Conservation (phyloP, 2,113 vertebrate species). For the Strigops habroptila region DNA sequence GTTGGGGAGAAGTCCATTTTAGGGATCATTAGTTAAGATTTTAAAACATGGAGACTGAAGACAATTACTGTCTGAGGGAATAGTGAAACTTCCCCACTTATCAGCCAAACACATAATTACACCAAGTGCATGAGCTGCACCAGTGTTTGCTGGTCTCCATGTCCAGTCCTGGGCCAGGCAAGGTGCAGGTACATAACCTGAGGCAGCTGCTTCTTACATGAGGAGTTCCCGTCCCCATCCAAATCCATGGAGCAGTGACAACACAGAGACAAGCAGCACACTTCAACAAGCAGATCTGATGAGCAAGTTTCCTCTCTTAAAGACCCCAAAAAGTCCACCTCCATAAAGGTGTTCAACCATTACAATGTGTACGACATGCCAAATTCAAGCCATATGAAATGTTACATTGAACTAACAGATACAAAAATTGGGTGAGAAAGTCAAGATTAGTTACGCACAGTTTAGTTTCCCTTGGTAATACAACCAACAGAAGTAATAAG, state of each 20-base stretch:
- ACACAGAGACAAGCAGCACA: background rate
- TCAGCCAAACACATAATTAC: background rate
- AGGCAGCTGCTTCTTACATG: background rate
- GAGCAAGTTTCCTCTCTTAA: background rate
- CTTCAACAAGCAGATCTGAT: background rate
- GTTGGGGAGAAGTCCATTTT: constrained; percentile 50
- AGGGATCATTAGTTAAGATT: constrained; percentile 58
- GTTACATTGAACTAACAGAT: background rate
- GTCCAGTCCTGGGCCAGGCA: background rate
- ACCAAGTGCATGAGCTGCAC: background rate
- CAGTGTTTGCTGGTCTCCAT: background rate
- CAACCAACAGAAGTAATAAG: background rate
- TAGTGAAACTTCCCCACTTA: constrained; percentile 17
- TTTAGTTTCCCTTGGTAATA: background rate
- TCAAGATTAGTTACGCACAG: background rate
- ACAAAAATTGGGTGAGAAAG: background rate
- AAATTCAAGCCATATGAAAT: background rate
- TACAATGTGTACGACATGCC: rapidly evolving
- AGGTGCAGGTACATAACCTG: background rate
- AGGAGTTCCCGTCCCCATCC: background rate
- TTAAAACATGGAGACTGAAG: constrained; percentile 24
- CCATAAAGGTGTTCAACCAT: background rate
- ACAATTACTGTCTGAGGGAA: constrained; percentile 38
- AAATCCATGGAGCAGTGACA: background rate
- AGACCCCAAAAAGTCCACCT: background rate